These are phyloP conservation scores for Drosophila pruinosa DNA, from an alignment of 1,140 invertebrate genomes.

Conservation along the genomic window DNA sequence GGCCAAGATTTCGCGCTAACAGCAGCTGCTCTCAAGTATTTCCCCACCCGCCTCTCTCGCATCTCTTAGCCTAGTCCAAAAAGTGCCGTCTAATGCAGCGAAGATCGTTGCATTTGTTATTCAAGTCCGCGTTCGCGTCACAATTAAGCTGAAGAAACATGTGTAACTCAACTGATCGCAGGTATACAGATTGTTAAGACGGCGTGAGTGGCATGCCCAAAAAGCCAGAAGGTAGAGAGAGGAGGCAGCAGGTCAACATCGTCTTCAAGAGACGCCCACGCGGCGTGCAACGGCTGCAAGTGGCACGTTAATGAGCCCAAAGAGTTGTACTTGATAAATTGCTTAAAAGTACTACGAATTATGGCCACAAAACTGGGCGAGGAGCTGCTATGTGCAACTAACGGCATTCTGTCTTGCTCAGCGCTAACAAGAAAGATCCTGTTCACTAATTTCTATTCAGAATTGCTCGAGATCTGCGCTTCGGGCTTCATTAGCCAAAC, in stretches of 20 bases:
- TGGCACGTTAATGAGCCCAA: constrained; percentile 66
- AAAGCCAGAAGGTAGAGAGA: no score
- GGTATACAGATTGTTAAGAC: constrained; percentile 2
- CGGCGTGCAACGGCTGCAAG: constrained; percentile 24
- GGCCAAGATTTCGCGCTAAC: constrained; percentile 43
- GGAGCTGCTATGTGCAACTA: constrained; percentile 12
- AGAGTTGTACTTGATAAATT: constrained; percentile 69
- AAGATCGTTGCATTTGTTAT: constrained; percentile 38
- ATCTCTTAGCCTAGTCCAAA: background rate
- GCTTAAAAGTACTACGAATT: constrained; percentile 12
- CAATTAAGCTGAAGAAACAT: constrained; percentile 49
- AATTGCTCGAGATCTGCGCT: constrained; percentile 34
- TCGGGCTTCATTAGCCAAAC: constrained; percentile 40
- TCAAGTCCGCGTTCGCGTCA: constrained; percentile 20
- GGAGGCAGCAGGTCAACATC: constrained; percentile 35
- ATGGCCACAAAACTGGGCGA: constrained; percentile 19
- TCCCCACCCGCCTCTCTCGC: background rate
- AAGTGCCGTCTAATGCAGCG: constrained; percentile 25
- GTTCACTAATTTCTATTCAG: constrained; percentile 41
- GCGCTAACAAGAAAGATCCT: constrained; percentile 40
- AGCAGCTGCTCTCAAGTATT: constrained; percentile 18
- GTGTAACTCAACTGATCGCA: constrained; percentile 25
- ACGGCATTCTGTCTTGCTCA: constrained; percentile 13
- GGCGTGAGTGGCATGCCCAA: constrained; percentile 61
- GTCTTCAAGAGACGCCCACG: constrained; percentile 33